Conservation (phyloP, 2,113 vertebrate species). For the Hirundichthys speculiger region DNA sequence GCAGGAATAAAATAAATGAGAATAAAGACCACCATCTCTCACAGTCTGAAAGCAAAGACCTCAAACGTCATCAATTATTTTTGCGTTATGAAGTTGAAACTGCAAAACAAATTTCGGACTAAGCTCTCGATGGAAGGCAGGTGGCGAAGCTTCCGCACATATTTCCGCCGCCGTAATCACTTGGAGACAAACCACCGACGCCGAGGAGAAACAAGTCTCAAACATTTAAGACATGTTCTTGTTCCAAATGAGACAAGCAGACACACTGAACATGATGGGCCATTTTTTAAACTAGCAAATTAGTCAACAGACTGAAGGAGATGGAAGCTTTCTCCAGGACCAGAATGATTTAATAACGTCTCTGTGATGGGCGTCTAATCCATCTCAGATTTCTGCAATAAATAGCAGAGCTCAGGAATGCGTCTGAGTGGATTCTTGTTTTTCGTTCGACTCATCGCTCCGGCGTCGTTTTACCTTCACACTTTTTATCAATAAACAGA, state of each 20-base stretch:
- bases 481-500: conserved; percentile 58
- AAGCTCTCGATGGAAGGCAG: no score
- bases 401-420: conserved; percentile 61
- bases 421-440: conserved; percentile 54
- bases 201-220: no score
- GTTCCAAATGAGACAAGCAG: conserved; percentile 14
- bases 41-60: no score
- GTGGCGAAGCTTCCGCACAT: no score
- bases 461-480: conserved; percentile 23
- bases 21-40: no score
- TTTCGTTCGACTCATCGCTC: conserved; percentile 60
- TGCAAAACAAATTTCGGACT: no score
- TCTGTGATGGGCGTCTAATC: conserved; percentile 65
- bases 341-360: conserved; percentile 65
- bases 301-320: conserved; percentile 38
- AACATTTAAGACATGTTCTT: conserved; percentile 2
- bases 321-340: conserved; percentile 42
- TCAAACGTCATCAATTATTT: no score
- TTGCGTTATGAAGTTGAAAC: no score
- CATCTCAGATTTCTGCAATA: conserved; percentile 66
- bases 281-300: conserved; percentile 57
- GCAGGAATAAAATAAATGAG: no score
- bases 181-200: no score
- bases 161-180: no score
- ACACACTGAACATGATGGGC: conserved; percentile 38